Evolutionary conservation across 92 coral and sea anemone species (phyloP), one percentile per base, ranked within the genome.

Genomic region (Metridium senile): DNA sequence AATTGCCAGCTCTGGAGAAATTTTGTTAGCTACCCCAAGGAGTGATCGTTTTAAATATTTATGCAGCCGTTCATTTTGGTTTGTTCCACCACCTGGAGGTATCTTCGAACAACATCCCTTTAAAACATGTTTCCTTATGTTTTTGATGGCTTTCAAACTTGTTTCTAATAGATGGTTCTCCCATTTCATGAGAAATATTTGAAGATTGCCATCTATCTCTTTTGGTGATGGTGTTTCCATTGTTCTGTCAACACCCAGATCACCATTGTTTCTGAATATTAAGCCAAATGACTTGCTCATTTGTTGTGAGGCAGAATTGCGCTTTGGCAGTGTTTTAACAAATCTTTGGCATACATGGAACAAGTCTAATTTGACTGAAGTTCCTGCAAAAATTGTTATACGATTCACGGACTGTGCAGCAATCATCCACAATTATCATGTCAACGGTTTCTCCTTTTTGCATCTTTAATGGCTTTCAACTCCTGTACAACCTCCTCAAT

Each of bases 371-470:
- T 84, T 81, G 0, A 80, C 82, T 0, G 62, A 62, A 23, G 64
- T 78, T 0, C 27, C 74, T 0, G 81, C 74, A 77, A 84, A 84
- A 0, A 89, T 64, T 8, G 74, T 59, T 66, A 77, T 85, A 81
- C 1, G 71, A 57, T 2, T 62, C 33, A 20, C 82, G 53, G 20
- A 81, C 89, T 54, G 62, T 25, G 47, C 89, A 84, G 28, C 89
- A 88, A 62, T 88, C 84, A 64, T 88, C 89, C 0, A 88, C 86
- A 16, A 84, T 75, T 16, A 87, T 71, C 88, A 83, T 83, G 19
- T 74, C 35, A 0, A 87, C 13, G 6, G 26, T 0, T 22, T 25
- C 33, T 74, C 26, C 18, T 39, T 39, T 21, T 33, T 9, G 17
- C 49, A 39, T 39, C 49, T 13, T 4, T 6, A 4, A 68, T 82